These are phyloP conservation scores for Forbesichthys papilliferus DNA, from an alignment of 2,113 vertebrate species.

Conservation along the genomic window DNA sequence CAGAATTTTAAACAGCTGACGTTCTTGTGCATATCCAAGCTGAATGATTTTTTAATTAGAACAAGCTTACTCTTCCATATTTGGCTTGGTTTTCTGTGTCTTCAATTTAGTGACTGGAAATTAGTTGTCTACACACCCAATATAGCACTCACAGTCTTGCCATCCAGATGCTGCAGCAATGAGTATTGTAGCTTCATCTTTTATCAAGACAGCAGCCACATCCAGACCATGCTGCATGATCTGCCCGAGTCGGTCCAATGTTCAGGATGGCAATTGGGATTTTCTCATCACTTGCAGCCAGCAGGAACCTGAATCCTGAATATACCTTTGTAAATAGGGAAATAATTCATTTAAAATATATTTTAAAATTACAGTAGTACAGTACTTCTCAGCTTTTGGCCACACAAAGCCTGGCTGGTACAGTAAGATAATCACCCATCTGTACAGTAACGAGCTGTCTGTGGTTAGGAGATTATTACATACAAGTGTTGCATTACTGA, in stretches of 20 bases:
- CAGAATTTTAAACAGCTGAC: too few species aligned
- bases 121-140: conserved; percentile 12
- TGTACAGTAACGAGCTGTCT: conserved; percentile 26
- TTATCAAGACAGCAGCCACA: conserved; percentile 36
- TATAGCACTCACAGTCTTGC: conserved; percentile 14
- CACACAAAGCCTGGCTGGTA: conserved; percentile 30
- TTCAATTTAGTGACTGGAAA: neutral
- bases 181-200: conserved; percentile 34
- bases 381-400: conserved; percentile 25
- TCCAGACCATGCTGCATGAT: conserved; percentile 69
- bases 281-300: conserved; percentile 84
- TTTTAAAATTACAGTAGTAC: neutral
- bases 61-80: neutral
- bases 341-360: neutral
- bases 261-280: conserved; percentile 90
- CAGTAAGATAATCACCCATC: conserved; percentile 14
- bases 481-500: conserved; percentile 37
- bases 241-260: conserved; percentile 90
- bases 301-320: conserved; percentile 92
- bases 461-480: conserved; percentile 55
- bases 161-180: conserved; percentile 31
- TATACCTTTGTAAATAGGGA: conserved; percentile 80
- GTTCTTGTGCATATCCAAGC: too few species aligned
- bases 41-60: too few species aligned
- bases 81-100: neutral